A percentile compares a stretch with the other conserved stretches of the same genome.
These are phyloP conservation scores for Drosophila chauvacae DNA, from an alignment of 1,140 invertebrate genomes.

Conservation along the genomic window DNA sequence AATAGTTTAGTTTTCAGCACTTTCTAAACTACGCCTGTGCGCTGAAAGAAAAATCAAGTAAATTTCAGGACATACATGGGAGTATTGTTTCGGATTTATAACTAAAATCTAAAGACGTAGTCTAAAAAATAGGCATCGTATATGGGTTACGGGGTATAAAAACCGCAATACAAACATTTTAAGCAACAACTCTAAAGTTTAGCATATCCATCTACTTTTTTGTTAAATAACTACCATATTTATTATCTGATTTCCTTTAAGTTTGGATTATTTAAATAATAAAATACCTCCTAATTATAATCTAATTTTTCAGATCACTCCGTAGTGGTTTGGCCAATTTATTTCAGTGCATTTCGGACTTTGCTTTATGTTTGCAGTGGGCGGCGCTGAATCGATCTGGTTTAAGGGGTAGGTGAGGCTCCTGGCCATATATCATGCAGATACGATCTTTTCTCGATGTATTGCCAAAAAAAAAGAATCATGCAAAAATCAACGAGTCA, in stretches of 20 bases:
- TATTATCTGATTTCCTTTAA: not conserved
- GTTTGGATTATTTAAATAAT: not conserved
- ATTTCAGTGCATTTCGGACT: constrained; percentile 22
- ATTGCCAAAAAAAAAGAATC: constrained; percentile 41
- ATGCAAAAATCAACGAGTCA: constrained; percentile 5
- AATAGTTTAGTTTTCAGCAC: constrained; percentile 77
- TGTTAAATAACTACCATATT: not conserved
- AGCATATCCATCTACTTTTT: not conserved
- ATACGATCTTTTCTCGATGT: constrained; percentile 74
- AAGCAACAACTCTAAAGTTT: not conserved
- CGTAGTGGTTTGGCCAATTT: not conserved
- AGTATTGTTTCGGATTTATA: not conserved
- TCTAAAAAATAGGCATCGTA: too few relatives aligned
- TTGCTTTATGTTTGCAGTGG: constrained; percentile 32
- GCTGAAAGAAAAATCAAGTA: constrained; percentile 1
- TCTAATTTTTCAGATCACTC: not conserved
- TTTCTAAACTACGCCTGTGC: constrained; percentile 62
- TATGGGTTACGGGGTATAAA: not conserved
- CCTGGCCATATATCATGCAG: constrained; percentile 65
- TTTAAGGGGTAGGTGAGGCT: constrained; percentile 46
- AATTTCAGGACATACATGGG: not conserved
- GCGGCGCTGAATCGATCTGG: constrained; percentile 35
- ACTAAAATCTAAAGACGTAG: not conserved
- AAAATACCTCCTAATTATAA: not conserved
- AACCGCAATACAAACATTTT: too few relatives aligned